A percentile compares a stretch with the other conserved stretches of the same genome.
Evolutionary conservation across 2,888 invertebrate species (phyloP).

Genomic region (Tuberolachnus salignus): DNA sequence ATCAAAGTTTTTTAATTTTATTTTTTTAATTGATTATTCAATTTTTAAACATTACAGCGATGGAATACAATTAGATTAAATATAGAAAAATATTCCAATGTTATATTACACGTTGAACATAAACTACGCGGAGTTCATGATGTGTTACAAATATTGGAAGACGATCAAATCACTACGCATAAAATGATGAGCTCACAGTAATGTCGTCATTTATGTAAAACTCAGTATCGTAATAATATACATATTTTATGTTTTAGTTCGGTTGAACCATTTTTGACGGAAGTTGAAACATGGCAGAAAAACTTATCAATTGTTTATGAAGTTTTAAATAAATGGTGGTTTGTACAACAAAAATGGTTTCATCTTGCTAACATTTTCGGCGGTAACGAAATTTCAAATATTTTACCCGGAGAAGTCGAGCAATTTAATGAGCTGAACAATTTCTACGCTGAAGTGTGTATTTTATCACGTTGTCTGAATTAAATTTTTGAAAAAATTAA

Average conservation of each 20-base stretch:
- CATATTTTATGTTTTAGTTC: constrained; percentile 12
- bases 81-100: constrained; percentile 19
- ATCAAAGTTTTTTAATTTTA: background rate
- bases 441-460: constrained; percentile 31
- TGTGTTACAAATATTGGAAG: constrained; percentile 40
- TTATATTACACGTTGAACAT: background rate
- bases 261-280: constrained; percentile 39
- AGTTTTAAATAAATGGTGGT: constrained; percentile 51
- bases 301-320: constrained; percentile 38
- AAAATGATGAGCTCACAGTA: constrained; percentile 50
- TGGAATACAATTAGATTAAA: constrained; percentile 32
- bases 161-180: constrained; percentile 46
- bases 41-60: constrained; percentile 22
- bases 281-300: constrained; percentile 40
- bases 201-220: background rate
- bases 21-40: background rate
- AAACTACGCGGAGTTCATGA: constrained; percentile 13
- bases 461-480: background rate
- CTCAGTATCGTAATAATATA: background rate
- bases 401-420: constrained; percentile 4
- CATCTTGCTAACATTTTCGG: constrained; percentile 32
- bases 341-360: constrained; percentile 46
- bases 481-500: too few relatives aligned
- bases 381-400: constrained; percentile 6
- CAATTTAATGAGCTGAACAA: constrained; percentile 13